Conservation (phyloP, 2,797 vertebrate species). For the Neosilurus hyrtlii region DNA sequence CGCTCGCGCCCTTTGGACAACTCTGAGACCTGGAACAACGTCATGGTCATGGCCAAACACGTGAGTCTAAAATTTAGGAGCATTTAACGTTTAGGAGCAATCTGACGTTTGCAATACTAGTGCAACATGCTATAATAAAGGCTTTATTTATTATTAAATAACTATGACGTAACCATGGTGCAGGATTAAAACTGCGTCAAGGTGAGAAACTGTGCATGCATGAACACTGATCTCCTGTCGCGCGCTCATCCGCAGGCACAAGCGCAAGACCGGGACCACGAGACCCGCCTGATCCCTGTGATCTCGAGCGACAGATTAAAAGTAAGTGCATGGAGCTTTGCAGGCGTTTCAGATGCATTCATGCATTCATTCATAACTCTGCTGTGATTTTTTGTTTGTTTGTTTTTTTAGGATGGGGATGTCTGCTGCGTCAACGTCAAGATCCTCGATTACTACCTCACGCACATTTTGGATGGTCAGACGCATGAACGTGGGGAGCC, state of each 20-base stretch:
- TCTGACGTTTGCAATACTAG: not conserved
- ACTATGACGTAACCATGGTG: not conserved
- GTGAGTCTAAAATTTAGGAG: constrained; percentile 45
- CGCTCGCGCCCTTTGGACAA: constrained; percentile 54
- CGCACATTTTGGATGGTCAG: constrained; percentile 62
- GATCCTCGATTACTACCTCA: constrained; percentile 67
- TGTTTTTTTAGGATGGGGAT: constrained; percentile 60
- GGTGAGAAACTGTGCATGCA: not conserved
- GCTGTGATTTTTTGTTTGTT: not conserved
- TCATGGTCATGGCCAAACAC: constrained; percentile 48
- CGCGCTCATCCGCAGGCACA: constrained; percentile 66
- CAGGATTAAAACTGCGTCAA: not conserved
- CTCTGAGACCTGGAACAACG: constrained; percentile 51
- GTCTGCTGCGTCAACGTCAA: constrained; percentile 76
- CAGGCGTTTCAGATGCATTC: not conserved
- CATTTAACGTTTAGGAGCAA: too few species aligned
- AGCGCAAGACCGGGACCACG: constrained; percentile 69
- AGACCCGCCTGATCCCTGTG: constrained; percentile 69
- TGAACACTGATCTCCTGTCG: not conserved
- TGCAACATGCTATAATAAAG: not conserved
- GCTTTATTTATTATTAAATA: too few species aligned
- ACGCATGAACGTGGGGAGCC: constrained; percentile 28
- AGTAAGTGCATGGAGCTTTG: constrained; percentile 38
- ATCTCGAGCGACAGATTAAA: constrained; percentile 44
- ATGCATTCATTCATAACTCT: not conserved